Conservation (phyloP, 1,140 invertebrate genomes). For the Rhyacophila brunnea region DNA sequence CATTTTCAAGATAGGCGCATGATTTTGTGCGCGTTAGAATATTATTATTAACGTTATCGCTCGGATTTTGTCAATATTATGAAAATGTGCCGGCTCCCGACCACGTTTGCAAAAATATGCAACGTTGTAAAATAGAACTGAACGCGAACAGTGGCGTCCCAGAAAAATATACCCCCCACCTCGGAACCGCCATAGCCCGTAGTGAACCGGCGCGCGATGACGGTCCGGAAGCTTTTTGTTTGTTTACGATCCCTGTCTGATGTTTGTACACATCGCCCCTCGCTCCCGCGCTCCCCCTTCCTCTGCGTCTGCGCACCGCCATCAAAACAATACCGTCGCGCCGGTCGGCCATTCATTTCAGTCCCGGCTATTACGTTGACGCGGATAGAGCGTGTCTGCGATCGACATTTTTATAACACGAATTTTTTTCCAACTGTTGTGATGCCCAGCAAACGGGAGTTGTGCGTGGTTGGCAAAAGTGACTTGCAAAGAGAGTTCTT, state of each 20-base stretch:
- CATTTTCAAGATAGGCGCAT: too few relatives aligned
- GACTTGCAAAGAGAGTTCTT: constrained; percentile 31
- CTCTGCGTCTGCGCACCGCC: constrained; percentile 20
- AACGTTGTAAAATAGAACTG: too few relatives aligned
- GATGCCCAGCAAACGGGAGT: constrained; percentile 28
- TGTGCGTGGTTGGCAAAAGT: constrained; percentile 25
- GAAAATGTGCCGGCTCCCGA: too few relatives aligned
- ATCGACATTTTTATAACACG: background rate
- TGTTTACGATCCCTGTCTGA: constrained; percentile 28
- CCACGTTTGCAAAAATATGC: too few relatives aligned
- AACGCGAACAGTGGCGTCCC: too few relatives aligned
- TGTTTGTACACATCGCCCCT: constrained; percentile 26
- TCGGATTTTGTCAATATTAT: too few relatives aligned
- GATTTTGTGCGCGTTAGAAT: too few relatives aligned
- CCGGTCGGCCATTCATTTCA: constrained; percentile 21
- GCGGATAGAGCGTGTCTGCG: constrained; percentile 8
- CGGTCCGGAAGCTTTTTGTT: constrained; percentile 25
- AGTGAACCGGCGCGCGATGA: background rate
- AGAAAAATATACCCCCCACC: too few relatives aligned
- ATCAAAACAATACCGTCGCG: constrained; percentile 22
- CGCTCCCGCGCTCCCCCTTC: too few relatives aligned
- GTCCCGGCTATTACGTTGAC: constrained; percentile 13
- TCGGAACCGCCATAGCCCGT: too few relatives aligned
- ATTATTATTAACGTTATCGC: too few relatives aligned
- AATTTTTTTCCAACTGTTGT: constrained; percentile 5